These are phyloP conservation scores for Panulirus ornatus DNA, from an alignment of 1,140 invertebrate genomes.

Conservation along the genomic window DNA sequence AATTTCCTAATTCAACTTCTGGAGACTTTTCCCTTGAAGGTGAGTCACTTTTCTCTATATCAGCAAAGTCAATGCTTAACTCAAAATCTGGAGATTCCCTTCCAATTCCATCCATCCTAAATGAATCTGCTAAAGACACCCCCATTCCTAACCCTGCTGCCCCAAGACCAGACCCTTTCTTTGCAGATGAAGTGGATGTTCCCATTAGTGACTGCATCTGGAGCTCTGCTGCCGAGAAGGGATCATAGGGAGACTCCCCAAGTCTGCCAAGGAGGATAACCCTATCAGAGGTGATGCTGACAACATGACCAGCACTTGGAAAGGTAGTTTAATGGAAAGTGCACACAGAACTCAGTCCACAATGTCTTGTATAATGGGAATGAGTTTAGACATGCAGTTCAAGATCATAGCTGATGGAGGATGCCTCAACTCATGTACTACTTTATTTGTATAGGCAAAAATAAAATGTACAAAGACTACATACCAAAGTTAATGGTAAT, in stretches of 20 bases:
- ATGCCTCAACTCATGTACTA: not conserved
- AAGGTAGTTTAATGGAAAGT: not conserved
- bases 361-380: not conserved
- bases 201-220: conserved; percentile 72
- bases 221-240: conserved; percentile 75
- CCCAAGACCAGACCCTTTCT: conserved; percentile 59
- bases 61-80: conserved; percentile 30
- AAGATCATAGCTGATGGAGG: not conserved
- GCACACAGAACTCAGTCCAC: not conserved
- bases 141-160: conserved; percentile 43
- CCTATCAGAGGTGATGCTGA: conserved; percentile 21
- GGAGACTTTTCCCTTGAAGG: conserved; percentile 36
- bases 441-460: not conserved
- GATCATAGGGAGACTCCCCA: conserved; percentile 68
- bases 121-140: conserved; percentile 31
- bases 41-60: not conserved
- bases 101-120: conserved; percentile 47
- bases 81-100: conserved; percentile 58
- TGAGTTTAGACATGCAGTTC: not conserved
- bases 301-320: not conserved
- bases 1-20: conserved; percentile 5
- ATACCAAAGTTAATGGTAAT: not conserved
- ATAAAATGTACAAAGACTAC: not conserved
- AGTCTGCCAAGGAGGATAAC: conserved; percentile 53
- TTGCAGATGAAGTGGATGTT: conserved; percentile 39